phyloP scores from a whole-genome alignment of 2,113 vertebrate genomes.

The Forbesichthys agassizii region DNA sequence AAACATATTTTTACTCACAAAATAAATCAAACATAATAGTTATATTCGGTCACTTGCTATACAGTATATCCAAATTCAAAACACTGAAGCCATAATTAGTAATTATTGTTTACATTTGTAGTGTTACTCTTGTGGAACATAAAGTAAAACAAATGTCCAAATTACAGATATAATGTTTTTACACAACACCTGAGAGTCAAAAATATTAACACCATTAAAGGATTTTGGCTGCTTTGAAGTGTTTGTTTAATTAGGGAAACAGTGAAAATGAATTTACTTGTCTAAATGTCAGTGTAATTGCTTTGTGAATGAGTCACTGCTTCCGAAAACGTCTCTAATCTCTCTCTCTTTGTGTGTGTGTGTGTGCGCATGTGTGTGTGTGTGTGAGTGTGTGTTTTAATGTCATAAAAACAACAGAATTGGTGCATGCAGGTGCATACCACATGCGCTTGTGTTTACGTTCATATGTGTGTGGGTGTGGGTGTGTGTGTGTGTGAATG shows the following conservation, averaged over 20 bases:
- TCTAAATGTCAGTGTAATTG: slow-evolving; percentile 69
- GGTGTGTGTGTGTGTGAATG: slow-evolving; percentile 32
- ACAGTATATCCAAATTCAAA: no score
- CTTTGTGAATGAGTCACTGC: slow-evolving; percentile 67
- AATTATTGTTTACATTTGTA: not conserved
- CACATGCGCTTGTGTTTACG: not conserved
- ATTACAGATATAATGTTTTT: slow-evolving; percentile 25
- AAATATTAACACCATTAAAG: slow-evolving; percentile 53
- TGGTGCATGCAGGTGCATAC: not conserved
- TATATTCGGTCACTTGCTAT: no score
- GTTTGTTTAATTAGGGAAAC: slow-evolving; percentile 53
- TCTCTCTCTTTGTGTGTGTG: not conserved
- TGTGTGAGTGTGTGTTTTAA: not conserved
- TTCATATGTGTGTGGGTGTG: slow-evolving; percentile 9
- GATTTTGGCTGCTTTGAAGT: slow-evolving; percentile 46
- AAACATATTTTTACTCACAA: no score
- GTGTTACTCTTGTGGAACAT: slow-evolving; percentile 11
- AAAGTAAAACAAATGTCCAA: slow-evolving; percentile 3
- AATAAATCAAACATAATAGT: no score
- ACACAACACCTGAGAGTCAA: slow-evolving; percentile 40
- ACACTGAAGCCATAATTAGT: not conserved
- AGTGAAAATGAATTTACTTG: slow-evolving; percentile 65
- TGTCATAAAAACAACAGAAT: not conserved
- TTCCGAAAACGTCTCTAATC: slow-evolving; percentile 51
- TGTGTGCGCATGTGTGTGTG: slow-evolving; percentile 3